These are phyloP conservation scores for Lophochroa leadbeateri DNA, from an alignment of 2,113 vertebrate genomes.

Conservation along the genomic window DNA sequence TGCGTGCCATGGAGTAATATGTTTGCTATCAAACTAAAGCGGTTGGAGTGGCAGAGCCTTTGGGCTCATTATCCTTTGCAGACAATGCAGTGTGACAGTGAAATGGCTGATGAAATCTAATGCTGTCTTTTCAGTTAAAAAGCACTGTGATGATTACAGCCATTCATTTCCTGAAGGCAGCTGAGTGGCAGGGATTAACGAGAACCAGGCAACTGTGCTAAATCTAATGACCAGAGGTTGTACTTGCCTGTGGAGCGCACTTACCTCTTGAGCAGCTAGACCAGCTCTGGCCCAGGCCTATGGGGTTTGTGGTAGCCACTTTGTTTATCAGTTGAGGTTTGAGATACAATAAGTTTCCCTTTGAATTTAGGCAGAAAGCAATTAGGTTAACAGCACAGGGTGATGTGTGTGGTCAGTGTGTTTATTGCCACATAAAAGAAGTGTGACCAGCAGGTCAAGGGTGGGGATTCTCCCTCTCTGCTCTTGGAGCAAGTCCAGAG, in stretches of 20 bases:
- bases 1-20: background rate
- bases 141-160: background rate
- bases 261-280: background rate
- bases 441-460: background rate
- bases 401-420: background rate
- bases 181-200: background rate
- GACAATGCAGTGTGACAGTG: conserved; percentile 18
- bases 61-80: conserved; percentile 15
- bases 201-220: fast-evolving
- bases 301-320: background rate
- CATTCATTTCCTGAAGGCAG: background rate
- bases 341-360: background rate
- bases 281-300: background rate
- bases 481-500: background rate
- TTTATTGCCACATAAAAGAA: background rate
- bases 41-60: background rate
- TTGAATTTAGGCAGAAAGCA: background rate
- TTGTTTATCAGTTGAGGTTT: background rate
- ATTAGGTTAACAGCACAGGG: background rate
- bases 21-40: background rate
- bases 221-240: background rate
- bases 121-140: conserved; percentile 14
- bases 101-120: conserved; percentile 34
- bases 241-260: fast-evolving
- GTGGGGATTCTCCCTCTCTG: background rate